Conservation (phyloP, 2,797 vertebrate genomes). For the Mycteria americana region DNA sequence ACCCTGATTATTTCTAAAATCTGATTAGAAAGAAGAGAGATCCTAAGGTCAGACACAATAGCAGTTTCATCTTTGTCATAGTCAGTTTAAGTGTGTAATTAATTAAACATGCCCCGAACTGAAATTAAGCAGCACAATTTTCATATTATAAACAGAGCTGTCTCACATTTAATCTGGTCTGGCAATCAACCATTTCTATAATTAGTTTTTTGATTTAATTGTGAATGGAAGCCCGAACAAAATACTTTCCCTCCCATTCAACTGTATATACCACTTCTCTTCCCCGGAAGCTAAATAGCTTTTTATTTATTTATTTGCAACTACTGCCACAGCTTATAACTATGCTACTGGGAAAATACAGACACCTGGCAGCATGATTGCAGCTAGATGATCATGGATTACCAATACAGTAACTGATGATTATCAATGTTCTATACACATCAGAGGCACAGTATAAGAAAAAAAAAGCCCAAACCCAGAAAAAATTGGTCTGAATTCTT, state of each 20-base stretch:
- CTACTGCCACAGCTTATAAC: neutral
- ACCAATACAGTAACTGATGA: neutral
- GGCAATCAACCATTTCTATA: neutral
- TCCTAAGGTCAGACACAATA: neutral
- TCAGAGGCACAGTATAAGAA: neutral
- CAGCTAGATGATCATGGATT: neutral
- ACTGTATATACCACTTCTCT: neutral
- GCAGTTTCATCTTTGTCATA: neutral
- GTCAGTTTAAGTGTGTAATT: neutral
- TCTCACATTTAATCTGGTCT: neutral
- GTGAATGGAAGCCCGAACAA: neutral
- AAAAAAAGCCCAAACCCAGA: neutral
- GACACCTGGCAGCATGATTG: neutral
- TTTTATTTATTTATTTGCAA: neutral
- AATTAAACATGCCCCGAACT: neutral
- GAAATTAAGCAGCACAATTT: neutral
- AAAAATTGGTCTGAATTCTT: neutral
- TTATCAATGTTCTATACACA: neutral
- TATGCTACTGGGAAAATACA: neutral
- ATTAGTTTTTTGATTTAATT: neutral
- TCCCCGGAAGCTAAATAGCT: neutral
- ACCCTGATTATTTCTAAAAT: conserved; percentile 99
- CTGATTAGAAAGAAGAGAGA: conserved; percentile 72
- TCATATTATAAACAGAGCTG: neutral
- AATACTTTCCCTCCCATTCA: neutral